Percentiles rank a stretch among this genome's conserved stretches.
Evolutionary conservation across 2,888 invertebrate genomes (phyloP).

Genomic region (Endotricha flammealis): DNA sequence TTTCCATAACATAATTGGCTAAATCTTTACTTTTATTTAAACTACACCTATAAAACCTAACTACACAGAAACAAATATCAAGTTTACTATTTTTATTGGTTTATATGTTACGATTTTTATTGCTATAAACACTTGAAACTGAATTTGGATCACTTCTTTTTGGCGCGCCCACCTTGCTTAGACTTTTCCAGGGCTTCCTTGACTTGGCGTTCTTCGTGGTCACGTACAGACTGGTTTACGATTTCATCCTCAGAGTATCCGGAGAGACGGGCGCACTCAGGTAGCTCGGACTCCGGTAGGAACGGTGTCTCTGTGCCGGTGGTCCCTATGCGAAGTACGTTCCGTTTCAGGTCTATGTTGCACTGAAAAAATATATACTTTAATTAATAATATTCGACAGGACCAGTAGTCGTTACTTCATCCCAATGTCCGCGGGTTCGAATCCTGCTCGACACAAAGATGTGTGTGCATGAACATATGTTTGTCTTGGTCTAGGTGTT

Average conservation of each 20-base stretch:
- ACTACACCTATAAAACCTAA: neutral
- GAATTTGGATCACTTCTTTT: slow-evolving; percentile 43
- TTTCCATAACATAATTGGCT: too few species aligned
- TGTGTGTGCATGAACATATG: too few species aligned
- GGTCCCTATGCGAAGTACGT: slow-evolving; percentile 94
- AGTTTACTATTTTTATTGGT: slow-evolving; percentile 49
- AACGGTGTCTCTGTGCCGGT: slow-evolving; percentile 95
- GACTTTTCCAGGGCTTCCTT: slow-evolving; percentile 86
- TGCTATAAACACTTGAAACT: neutral
- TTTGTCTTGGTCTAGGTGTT: too few species aligned
- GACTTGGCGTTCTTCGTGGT: slow-evolving; percentile 83
- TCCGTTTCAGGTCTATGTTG: slow-evolving; percentile 92
- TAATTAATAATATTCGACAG: too few species aligned
- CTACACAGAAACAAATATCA: slow-evolving; percentile 24
- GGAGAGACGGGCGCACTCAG: slow-evolving; percentile 89
- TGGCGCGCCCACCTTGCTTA: slow-evolving; percentile 72
- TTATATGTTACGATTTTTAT: slow-evolving; percentile 34
- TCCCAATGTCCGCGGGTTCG: too few species aligned
- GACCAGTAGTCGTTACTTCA: too few species aligned
- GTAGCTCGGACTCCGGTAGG: slow-evolving; percentile 82
- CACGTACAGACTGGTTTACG: slow-evolving; percentile 60
- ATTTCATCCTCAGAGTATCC: slow-evolving; percentile 82
- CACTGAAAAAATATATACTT: slow-evolving; percentile 84
- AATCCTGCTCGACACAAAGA: too few species aligned
- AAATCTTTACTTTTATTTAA: too few species aligned